Base-by-base conservation (phyloP, 2,888 invertebrate species). In the Chloromyia formosa region DNA sequence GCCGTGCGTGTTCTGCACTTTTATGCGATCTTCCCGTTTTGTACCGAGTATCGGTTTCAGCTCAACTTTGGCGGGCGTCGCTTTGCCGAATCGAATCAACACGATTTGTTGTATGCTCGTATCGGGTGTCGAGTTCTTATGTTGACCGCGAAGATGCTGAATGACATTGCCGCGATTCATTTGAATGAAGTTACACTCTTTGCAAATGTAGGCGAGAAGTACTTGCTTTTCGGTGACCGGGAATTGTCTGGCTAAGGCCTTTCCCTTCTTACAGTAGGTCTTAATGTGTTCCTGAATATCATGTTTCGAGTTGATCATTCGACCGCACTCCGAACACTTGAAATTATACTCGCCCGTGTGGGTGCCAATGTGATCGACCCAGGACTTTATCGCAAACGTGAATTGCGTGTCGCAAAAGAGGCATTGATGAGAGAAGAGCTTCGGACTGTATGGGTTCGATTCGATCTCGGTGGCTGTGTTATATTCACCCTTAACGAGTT, bases 311-410 rank as follows among this genome's bases (percentile, higher is more conserved):
- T 76, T 75, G 9, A 66, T 54, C 0, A 73, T 76, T 7, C 75
- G 49, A 4, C 76, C 77, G 73, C 94, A 94, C 62, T 86, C 84
- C 0, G 87, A 87, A 82, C 94, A 94, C 22, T 86, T 83, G 76
- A 89, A 90, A 74, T 90, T 87, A 79, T 90, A 92, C 84, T 95
- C 94, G 0, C 94, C 94, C 0, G 94, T 94, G 76, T 95, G 95
- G 62, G 85, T 87, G 23, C 90, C 89, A 54, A 93, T 86, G 80
- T 95, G 94, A 81, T 93, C 92, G 80, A 91, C 62, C 83, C 85
- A 84, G 9, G 75, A 42, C 1, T 58, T 23, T 0, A 76, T 75
- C 0, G 77, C n/a, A 0, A 80, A 79, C 1, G 80, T 77, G 14
- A 80, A 75, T 4, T 78, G 75, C n/a, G 80, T 79, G 12, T 75